Evolutionary conservation across 37 sponge, comb jelly and placozoan genomes (phyloP).

Genomic region (Spongilla lacustris): DNA sequence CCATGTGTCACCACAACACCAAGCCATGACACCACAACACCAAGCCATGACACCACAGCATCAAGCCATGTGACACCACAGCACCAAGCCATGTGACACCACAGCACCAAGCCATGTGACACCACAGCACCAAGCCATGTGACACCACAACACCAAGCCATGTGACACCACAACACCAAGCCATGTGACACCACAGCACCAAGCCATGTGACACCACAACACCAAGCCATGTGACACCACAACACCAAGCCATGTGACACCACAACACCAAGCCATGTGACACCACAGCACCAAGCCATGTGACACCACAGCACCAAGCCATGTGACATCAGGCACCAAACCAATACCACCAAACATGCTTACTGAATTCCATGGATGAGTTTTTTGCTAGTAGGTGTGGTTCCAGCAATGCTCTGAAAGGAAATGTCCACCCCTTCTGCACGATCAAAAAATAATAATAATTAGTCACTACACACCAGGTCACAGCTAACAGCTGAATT

Average conservation of each 20-base stretch:
- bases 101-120: neutral
- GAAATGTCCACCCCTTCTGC: slow-evolving; percentile 10
- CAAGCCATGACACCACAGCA: neutral
- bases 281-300: neutral
- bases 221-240: neutral
- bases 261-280: neutral
- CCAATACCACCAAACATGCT: neutral
- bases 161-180: too few relatives aligned
- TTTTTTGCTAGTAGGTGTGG: slow-evolving; percentile 58
- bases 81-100: neutral
- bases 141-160: neutral
- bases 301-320: neutral
- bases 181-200: neutral
- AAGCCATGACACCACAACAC: neutral
- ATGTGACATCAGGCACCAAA: neutral
- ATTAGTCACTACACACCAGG: neutral
- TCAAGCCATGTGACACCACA: neutral
- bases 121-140: neutral
- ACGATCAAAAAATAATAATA: neutral
- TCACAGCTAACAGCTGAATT: too few relatives aligned
- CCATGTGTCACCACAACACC: neutral
- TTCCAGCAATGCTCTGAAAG: slow-evolving; percentile 20
- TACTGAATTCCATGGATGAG: slow-evolving; percentile 53
- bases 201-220: neutral
- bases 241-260: neutral